Evolutionary conservation across 2,113 vertebrate genomes (phyloP), one percentile per base, ranked within the genome.

Genomic region (Rattus norvegicus): DNA sequence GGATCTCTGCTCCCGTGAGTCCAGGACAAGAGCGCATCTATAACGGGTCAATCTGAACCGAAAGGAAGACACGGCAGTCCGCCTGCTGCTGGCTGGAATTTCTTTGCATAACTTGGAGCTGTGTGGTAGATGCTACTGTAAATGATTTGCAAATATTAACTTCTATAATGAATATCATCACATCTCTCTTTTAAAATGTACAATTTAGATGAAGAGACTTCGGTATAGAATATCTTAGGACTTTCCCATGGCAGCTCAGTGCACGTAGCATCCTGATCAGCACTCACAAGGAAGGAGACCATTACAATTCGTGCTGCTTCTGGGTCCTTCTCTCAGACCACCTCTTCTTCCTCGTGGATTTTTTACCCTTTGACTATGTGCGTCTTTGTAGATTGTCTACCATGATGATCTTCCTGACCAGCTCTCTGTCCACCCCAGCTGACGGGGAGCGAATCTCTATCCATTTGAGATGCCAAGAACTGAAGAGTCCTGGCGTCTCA

Each of bases 401-500:
- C 54, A 6, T 26, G 28, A 24, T 33, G 36, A 47, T n/a, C 84
- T 76, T 84, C 86, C 67, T 24, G 43, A 47, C 70, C 69, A 33
- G 56, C 87, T 93, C 72, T 39, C 61, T 94, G 43, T 39, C n/a
- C 49, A 54, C n/a, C 7, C 5, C 30, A 93, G 0, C 7, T 96
- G 77, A 91, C 47, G 67, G 36, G 97, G 47, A 36, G 97, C 96
- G 88, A 52, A 93, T 76, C 33, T 65, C 30, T 90, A 33, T 94
- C 69, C 91, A 88, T 30, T 36, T 92, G 88, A 88, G 4, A 14
- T 77, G 75, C 22, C 93, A 92, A 96, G 75, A 16, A 6, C 88
- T 88, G 65, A 52, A 89, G 95, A 39, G 72, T 67, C 80, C 7
- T 26, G 93, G 20, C 43, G 67, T 69, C 22, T 17, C 47, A 97